phyloP scores from a whole-genome alignment of 2,888 invertebrate genomes.

The Folsomia manolachei region DNA sequence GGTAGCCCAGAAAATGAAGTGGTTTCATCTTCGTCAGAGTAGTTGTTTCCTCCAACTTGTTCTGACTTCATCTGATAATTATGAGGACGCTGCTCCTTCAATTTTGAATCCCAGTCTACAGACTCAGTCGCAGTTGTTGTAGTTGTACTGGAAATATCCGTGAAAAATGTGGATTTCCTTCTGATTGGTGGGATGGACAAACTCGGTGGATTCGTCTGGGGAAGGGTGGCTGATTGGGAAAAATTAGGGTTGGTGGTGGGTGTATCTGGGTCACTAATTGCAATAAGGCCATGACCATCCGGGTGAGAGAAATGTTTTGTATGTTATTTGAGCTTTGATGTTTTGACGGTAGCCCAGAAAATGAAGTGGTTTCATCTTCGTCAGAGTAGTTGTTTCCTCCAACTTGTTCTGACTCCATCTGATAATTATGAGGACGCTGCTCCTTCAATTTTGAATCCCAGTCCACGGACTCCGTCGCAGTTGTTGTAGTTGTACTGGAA shows the following conservation, averaged over 20 bases:
- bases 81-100: conserved; percentile 9
- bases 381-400: conserved; percentile 10
- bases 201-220: background rate
- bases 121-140: conserved; percentile 16
- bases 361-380: conserved; percentile 23
- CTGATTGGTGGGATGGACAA: background rate
- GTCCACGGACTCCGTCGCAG: conserved; percentile 11
- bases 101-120: background rate
- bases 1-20: conserved; percentile 19
- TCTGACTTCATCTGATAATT: conserved; percentile 28
- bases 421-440: conserved; percentile 21
- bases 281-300: background rate
- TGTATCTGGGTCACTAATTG: background rate
- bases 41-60: too few relatives aligned
- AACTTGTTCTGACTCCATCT: conserved; percentile 27
- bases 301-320: background rate
- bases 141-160: conserved; percentile 26
- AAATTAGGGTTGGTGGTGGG: background rate
- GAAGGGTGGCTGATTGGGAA: background rate
- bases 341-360: conserved; percentile 13
- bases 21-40: conserved; percentile 17
- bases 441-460: conserved; percentile 4
- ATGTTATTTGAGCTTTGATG: background rate
- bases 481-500: conserved; percentile 25
- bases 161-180: conserved; percentile 9